Evolutionary conservation across 2,113 vertebrate genomes (phyloP).

Genomic region (Acinonyx jubatus): DNA sequence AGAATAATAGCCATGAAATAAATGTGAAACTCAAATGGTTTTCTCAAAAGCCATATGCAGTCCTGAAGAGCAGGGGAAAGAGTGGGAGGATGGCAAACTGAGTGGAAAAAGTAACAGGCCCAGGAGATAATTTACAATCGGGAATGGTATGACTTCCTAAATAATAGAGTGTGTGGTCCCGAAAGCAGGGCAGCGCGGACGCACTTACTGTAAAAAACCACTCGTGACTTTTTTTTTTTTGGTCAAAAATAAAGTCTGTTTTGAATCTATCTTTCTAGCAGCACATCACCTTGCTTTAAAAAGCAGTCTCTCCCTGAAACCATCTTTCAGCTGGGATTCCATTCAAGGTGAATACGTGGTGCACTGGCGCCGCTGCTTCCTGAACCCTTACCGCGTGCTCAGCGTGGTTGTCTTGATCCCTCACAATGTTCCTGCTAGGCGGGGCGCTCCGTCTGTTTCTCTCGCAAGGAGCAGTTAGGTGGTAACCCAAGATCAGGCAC

Average conservation of each 20-base stretch:
- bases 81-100: conserved; percentile 36
- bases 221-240: background rate
- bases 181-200: conserved; percentile 34
- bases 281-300: background rate
- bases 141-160: conserved; percentile 49
- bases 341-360: background rate
- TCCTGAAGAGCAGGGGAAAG: conserved; percentile 43
- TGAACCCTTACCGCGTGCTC: background rate
- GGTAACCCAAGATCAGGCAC: background rate
- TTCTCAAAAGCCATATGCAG: conserved; percentile 47
- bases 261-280: conserved; percentile 43
- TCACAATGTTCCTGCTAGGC: background rate
- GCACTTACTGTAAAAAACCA: background rate
- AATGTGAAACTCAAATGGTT: conserved; percentile 78
- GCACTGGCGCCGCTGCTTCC: background rate
- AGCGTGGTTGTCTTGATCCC: background rate
- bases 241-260: conserved; percentile 23
- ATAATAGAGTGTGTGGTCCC: background rate
- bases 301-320: background rate
- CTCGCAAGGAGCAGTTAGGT: background rate
- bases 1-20: conserved; percentile 74
- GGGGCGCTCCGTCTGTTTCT: background rate
- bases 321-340: background rate
- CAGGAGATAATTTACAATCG: conserved; percentile 28
- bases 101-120: conserved; percentile 59